Conservation (phyloP, 1,140 invertebrate species). For the Drosophila melanogaster region DNA sequence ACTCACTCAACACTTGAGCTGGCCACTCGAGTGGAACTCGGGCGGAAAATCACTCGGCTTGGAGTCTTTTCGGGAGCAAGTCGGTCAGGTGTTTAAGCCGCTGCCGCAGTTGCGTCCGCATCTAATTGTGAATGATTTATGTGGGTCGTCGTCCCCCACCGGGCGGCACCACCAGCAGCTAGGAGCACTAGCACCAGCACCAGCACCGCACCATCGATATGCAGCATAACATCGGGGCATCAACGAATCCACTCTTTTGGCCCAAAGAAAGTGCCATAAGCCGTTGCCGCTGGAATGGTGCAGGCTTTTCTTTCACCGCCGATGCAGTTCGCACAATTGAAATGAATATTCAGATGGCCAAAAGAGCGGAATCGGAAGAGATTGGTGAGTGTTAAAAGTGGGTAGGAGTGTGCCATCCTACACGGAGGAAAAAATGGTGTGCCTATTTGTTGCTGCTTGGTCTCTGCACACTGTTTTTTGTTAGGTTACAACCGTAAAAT, state of each 20-base stretch:
- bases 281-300: conserved; percentile 19
- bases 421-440: background rate
- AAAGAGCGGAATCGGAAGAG: conserved; percentile 11
- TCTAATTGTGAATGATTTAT: conserved; percentile 82
- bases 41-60: background rate
- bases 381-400: background rate
- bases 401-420: background rate
- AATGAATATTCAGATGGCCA: conserved; percentile 54
- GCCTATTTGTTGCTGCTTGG: too few relatives aligned
- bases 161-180: conserved; percentile 44
- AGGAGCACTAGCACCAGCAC: conserved; percentile 6
- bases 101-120: conserved; percentile 63
- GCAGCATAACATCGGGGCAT: too few relatives aligned
- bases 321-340: conserved; percentile 56
- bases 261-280: conserved; percentile 47
- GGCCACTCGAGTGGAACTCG: conserved; percentile 21
- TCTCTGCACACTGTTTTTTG: too few relatives aligned
- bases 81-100: conserved; percentile 54
- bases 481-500: background rate
- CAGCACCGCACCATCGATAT: conserved; percentile 1
- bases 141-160: conserved; percentile 68
- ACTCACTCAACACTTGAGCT: background rate
- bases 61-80: conserved; percentile 37
- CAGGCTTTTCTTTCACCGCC: conserved; percentile 8
- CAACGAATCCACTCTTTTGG: conserved; percentile 10